Evolutionary conservation across 2,113 vertebrate species (phyloP).

Genomic region (Martes martes): DNA sequence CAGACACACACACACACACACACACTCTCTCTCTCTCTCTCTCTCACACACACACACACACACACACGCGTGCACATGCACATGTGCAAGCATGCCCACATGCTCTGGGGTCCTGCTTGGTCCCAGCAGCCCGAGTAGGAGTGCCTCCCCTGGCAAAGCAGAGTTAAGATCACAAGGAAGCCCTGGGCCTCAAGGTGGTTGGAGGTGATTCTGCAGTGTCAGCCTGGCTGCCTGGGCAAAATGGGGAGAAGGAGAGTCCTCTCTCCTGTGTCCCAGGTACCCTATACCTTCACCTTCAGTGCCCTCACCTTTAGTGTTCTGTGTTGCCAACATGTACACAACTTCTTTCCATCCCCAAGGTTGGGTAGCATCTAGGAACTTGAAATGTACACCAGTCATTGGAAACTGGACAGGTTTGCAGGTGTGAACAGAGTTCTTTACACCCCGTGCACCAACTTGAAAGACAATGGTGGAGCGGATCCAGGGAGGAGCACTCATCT

Average conservation of each 20-base stretch:
- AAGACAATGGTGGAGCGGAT: neutral
- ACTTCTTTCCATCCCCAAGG: neutral
- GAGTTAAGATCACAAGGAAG: neutral
- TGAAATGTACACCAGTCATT: slow-evolving; percentile 14
- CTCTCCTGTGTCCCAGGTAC: accelerated
- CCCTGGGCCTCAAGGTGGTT: neutral
- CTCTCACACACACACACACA: neutral
- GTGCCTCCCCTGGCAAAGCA: neutral
- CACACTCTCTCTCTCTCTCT: no score
- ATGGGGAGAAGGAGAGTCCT: neutral
- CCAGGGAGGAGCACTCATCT: neutral
- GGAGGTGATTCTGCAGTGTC: accelerated
- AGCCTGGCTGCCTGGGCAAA: neutral
- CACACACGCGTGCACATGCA: neutral
- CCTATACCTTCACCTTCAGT: neutral
- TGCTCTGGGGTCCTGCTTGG: neutral
- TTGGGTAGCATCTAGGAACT: neutral
- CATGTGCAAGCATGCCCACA: accelerated
- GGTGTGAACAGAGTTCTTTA: slow-evolving; percentile 45
- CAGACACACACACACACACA: neutral
- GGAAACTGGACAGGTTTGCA: slow-evolving; percentile 42
- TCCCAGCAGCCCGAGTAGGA: neutral
- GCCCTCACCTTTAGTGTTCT: neutral
- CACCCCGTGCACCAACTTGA: neutral
- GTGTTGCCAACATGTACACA: neutral